Conservation (phyloP, 2,888 invertebrate genomes). For the Stenotaenia linearis region DNA sequence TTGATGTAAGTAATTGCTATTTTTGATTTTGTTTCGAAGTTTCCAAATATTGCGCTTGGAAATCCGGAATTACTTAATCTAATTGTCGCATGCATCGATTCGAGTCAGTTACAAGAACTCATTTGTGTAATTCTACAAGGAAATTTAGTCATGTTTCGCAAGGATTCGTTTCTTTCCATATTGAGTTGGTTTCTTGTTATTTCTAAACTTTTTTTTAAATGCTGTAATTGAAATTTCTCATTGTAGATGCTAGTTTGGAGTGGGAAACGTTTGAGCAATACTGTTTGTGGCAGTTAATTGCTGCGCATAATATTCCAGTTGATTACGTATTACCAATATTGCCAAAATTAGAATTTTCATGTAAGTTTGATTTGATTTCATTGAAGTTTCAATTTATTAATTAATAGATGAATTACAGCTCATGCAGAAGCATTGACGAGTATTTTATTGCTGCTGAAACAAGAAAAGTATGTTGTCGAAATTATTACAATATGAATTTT, state of each 20-base stretch:
- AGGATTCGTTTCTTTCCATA: conserved; percentile 50
- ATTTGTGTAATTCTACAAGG: conserved; percentile 87
- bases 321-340: conserved; percentile 76
- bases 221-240: conserved; percentile 51
- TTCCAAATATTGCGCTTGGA: conserved; percentile 77
- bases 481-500: background rate
- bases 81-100: conserved; percentile 84
- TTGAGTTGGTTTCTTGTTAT: conserved; percentile 45
- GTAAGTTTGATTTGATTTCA: conserved; percentile 41
- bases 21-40: conserved; percentile 47
- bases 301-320: conserved; percentile 89
- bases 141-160: conserved; percentile 55
- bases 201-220: background rate
- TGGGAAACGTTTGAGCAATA: conserved; percentile 98
- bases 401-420: conserved; percentile 60
- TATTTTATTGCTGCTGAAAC: conserved; percentile 81
- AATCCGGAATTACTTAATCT: conserved; percentile 81
- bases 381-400: background rate
- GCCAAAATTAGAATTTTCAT: conserved; percentile 56
- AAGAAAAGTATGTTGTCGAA: conserved; percentile 62
- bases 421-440: conserved; percentile 91
- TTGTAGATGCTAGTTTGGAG: conserved; percentile 73
- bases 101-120: conserved; percentile 80
- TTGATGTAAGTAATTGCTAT: background rate
- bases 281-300: conserved; percentile 92